Evolutionary conservation across 2,113 vertebrate genomes (phyloP).

Genomic region (Sminthopsis crassicaudata): DNA sequence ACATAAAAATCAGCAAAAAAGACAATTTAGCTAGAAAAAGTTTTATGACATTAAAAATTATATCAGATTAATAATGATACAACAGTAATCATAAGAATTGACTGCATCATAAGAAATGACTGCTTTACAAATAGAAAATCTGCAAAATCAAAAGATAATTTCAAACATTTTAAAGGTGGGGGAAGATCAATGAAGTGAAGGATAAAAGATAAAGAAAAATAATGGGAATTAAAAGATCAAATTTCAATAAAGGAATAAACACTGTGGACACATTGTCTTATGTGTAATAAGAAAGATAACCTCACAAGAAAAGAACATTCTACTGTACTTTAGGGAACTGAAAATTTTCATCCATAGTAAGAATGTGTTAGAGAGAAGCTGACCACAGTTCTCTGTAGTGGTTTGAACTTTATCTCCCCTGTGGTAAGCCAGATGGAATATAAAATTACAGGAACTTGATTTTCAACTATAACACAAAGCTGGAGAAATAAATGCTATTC

Average conservation of each 20-base stretch:
- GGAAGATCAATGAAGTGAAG: background rate
- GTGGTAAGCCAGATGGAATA: constrained; percentile 57
- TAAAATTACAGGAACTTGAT: constrained; percentile 20
- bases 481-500: constrained; percentile 30
- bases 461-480: constrained; percentile 46
- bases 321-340: background rate
- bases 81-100: background rate
- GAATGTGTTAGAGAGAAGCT: constrained; percentile 37
- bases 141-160: background rate
- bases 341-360: constrained; percentile 31
- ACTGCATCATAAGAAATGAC: background rate
- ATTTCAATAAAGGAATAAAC: constrained; percentile 8
- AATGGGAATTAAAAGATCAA: background rate
- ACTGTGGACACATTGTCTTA: background rate
- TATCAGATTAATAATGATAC: background rate
- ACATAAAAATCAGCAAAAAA: background rate
- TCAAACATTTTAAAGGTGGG: background rate
- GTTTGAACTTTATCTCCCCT: constrained; percentile 41
- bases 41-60: background rate
- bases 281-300: constrained; percentile 40
- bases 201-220: background rate
- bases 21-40: background rate
- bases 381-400: constrained; percentile 30
- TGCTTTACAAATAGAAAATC: background rate
- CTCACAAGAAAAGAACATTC: constrained; percentile 4